Evolutionary conservation across 2,113 vertebrate species (phyloP), one percentile per base, ranked within the genome.

Genomic region (Vicugna pacos): DNA sequence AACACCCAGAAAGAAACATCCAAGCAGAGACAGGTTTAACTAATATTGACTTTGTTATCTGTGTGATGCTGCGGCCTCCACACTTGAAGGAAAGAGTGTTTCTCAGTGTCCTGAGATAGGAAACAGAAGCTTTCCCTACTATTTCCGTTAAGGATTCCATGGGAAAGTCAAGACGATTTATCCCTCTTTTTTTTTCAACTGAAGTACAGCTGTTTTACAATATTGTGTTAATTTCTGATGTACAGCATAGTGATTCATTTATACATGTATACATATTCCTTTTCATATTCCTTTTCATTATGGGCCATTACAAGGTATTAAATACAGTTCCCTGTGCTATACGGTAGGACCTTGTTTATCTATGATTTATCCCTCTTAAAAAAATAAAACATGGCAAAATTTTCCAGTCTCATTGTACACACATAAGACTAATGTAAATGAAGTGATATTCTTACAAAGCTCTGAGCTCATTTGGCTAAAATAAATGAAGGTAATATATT

Each of bases 381-480:
- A 70, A 87, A 20, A 67, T 73, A 79, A 28, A 89, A 73, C 32
- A 73, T 22, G 52, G 28, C 22, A 87, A 60, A 42, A 81, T 73
- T 75, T 75, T 82, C 77, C 85, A 35, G 58, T 62, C 72, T 79
- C 64, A 88, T 30, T 80, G 50, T 26, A 26, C 46, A 56, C 65
- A 3, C 65, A 2, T 30, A 28, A 30, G 24, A 54, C 19, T 81
- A 89, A 60, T 69, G 64, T 54, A 70, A 75, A 79, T 67, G 46
- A 91, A 80, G 62, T 83, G 19, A 38, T 48, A 56, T 50, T 48
- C 48, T 20, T 35, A 67, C 42, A 93, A 72, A 79, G 32, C 19
- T 50, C 22, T 64, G 79, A 93, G 38, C 15, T 94, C 58, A 56
- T 70, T 94, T 95, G 82, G 10, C 35, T 89, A 50, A 89, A 93